A percentile compares a stretch with the other conserved stretches of the same genome.
These are phyloP conservation scores for Philopedon plagiatum DNA, from an alignment of 2,888 invertebrate species.

Conservation along the genomic window DNA sequence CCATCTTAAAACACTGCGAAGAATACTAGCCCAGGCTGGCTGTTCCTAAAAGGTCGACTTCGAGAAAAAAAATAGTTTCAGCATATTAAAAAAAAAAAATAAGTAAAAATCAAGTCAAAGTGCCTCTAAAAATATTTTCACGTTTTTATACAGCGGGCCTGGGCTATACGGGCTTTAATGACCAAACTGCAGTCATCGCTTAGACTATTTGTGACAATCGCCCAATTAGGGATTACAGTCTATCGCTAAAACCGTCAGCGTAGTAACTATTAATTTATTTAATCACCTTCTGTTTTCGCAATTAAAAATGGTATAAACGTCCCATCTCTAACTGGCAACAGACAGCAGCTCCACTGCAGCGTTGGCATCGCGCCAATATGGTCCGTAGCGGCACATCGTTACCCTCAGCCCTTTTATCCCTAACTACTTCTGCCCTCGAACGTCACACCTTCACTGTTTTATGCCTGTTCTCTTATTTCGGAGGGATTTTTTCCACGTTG, in stretches of 20 bases:
- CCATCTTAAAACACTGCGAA: no score
- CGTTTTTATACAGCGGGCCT: no score
- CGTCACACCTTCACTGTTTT: conserved; percentile 42
- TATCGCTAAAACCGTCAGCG: neutral
- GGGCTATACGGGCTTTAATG: no score
- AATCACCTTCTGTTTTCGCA: conserved; percentile 10
- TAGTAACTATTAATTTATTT: conserved; percentile 6
- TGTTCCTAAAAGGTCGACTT: no score
- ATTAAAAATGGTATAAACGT: conserved; percentile 6
- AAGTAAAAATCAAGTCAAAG: no score
- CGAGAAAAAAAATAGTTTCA: no score
- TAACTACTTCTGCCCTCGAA: conserved; percentile 22
- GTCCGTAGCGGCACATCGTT: conserved; percentile 32
- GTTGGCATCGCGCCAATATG: conserved; percentile 39
- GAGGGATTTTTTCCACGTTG: neutral
- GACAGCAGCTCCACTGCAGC: conserved; percentile 45
- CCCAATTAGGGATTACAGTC: no score
- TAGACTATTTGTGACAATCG: no score
- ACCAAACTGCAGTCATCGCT: no score
- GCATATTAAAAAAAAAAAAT: no score
- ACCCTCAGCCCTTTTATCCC: conserved; percentile 26
- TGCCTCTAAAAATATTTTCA: no score
- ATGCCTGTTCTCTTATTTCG: conserved; percentile 14
- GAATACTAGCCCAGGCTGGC: no score
- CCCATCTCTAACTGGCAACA: conserved; percentile 34